Percentiles rank a stretch among this genome's conserved stretches.
Evolutionary conservation across 2,113 vertebrate genomes (phyloP).

Genomic region (Dissostichus mawsoni): DNA sequence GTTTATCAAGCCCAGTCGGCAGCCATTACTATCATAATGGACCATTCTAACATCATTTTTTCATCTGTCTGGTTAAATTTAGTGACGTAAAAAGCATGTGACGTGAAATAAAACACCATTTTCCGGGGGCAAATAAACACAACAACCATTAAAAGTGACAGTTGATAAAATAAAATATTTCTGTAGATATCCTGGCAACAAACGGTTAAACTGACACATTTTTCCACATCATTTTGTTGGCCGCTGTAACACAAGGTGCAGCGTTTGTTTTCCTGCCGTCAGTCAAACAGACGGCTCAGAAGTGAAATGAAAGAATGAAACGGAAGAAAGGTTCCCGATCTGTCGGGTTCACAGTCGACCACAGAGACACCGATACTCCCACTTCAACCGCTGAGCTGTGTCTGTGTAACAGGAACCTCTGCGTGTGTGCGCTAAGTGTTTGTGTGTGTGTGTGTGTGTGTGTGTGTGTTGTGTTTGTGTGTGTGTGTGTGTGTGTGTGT

Average conservation of each 20-base stretch:
- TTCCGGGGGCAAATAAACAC: background rate
- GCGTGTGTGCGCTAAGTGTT: background rate
- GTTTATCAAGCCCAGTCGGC: no score
- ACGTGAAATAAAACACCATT: background rate
- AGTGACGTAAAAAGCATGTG: background rate
- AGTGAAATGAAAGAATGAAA: constrained; percentile 21
- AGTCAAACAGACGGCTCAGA: background rate
- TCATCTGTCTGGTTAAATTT: background rate
- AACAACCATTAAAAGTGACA: background rate
- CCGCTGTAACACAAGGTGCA: background rate
- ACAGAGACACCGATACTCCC: constrained; percentile 41
- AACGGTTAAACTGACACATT: background rate
- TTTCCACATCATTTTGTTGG: background rate
- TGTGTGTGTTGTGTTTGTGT: constrained; percentile 43
- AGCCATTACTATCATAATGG: no score
- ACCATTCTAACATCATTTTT: background rate
- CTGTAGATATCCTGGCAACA: background rate
- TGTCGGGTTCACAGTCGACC: constrained; percentile 51
- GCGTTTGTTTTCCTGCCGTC: background rate
- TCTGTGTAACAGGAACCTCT: constrained; percentile 66
- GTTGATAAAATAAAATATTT: background rate
- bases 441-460: constrained; percentile 28
- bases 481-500: constrained; percentile 23
- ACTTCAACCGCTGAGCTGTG: constrained; percentile 43
- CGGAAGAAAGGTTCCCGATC: constrained; percentile 20